phyloP scores from a whole-genome alignment of 2,888 invertebrate genomes.

The Isoperla grammatica region DNA sequence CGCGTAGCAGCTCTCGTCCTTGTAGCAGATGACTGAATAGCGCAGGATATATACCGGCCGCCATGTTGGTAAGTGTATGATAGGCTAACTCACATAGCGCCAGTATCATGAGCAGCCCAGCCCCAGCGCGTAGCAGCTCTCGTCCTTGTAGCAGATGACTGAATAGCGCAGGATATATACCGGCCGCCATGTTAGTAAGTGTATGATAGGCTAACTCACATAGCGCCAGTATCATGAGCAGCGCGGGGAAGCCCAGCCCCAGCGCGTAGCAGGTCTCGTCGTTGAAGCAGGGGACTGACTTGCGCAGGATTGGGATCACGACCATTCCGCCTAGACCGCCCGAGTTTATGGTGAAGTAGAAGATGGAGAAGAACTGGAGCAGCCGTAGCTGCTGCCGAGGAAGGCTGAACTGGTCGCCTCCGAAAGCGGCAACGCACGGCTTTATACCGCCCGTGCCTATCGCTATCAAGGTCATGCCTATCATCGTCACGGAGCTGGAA shows the following conservation, averaged over 20 bases:
- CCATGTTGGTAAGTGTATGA: too few relatives aligned
- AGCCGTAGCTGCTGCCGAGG: constrained; percentile 74
- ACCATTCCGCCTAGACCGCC: constrained; percentile 61
- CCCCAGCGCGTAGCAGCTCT: constrained; percentile 65
- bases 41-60: too few relatives aligned
- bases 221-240: constrained; percentile 62
- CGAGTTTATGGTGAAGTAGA: constrained; percentile 78
- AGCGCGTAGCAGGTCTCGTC: constrained; percentile 64
- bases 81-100: constrained; percentile 53
- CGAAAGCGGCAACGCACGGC: constrained; percentile 92
- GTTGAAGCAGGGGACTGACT: constrained; percentile 59
- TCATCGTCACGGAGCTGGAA: constrained; percentile 55
- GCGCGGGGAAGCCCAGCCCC: constrained; percentile 73
- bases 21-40: constrained; percentile 59
- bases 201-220: constrained; percentile 49
- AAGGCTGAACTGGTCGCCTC: constrained; percentile 86
- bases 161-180: constrained; percentile 61
- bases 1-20: constrained; percentile 63
- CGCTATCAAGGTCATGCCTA: constrained; percentile 72
- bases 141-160: constrained; percentile 60
- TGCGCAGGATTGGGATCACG: constrained; percentile 65
- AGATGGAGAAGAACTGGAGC: constrained; percentile 86
- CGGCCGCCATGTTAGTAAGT: too few relatives aligned
- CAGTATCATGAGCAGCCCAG: constrained; percentile 67
- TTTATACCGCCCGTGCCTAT: constrained; percentile 93